Evolutionary conservation across 2,113 vertebrate genomes (phyloP), one percentile per base, ranked within the genome.

Genomic region (Hassar affinis): DNA sequence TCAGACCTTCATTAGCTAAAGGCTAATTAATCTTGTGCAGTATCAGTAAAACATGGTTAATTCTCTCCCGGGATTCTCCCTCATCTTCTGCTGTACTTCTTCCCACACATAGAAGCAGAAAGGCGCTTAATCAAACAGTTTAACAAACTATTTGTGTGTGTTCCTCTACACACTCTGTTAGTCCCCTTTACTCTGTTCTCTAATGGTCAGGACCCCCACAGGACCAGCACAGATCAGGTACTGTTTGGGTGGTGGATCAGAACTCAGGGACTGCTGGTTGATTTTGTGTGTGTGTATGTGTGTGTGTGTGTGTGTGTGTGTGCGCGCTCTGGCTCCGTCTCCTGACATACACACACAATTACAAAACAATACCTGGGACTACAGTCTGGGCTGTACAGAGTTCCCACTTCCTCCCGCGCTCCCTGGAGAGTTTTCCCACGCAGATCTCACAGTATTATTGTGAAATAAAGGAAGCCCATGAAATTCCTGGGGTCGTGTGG

Each of bases 221-320:
- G n/a, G n/a, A n/a, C n/a, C n/a, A n/a, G n/a, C n/a, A n/a, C n/a
- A n/a, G n/a, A n/a, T n/a, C n/a, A n/a, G n/a, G n/a, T n/a, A n/a
- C n/a, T n/a, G n/a, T n/a, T n/a, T n/a, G n/a, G n/a, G n/a, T n/a
- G n/a, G n/a, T n/a, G n/a, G n/a, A n/a, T n/a, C n/a, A n/a, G n/a
- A n/a, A n/a, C n/a, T n/a, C n/a, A n/a, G n/a, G n/a, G n/a, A n/a
- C n/a, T n/a, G n/a, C n/a, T n/a, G n/a, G n/a, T n/a, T n/a, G n/a
- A n/a, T n/a, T n/a, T n/a, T n/a, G n/a, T n/a, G n/a, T n/a, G n/a
- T n/a, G n/a, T n/a, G n/a, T n/a, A n/a, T 35, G 62, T 35, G 62
- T 66, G 62, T 35, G 62, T 66, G 62, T 25, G 62, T 66, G 62
- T 35, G 68, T 71, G 68, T 71, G 68, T 72, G 69, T 72, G 69